Evolutionary conservation across 2,888 invertebrate species (phyloP).

Genomic region (Drosophila kuntzei): DNA sequence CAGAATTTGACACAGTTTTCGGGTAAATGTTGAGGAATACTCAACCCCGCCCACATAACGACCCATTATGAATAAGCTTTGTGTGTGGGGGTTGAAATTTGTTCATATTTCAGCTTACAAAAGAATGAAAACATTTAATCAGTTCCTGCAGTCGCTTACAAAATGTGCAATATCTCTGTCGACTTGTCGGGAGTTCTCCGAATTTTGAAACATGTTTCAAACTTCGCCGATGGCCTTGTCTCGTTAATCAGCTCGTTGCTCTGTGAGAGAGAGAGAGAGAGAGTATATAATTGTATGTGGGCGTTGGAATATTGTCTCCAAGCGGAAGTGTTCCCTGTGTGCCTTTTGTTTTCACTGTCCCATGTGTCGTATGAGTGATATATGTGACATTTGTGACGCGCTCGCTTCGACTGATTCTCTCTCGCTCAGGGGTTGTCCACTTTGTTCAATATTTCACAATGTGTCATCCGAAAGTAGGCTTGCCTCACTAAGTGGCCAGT

Average conservation of each 20-base stretch:
- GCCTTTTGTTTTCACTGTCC: conserved; percentile 47
- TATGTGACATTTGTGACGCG: conserved; percentile 52
- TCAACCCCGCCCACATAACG: conserved; percentile 30
- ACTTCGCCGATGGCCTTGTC: conserved; percentile 62
- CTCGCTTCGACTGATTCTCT: conserved; percentile 2
- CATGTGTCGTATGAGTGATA: conserved; percentile 67
- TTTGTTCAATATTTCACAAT: conserved; percentile 63
- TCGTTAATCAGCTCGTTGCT: conserved; percentile 56
- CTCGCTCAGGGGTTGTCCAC: conserved; percentile 59
- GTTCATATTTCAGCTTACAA: conserved; percentile 34
- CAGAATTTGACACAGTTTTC: conserved; percentile 53
- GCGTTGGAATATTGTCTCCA: conserved; percentile 30
- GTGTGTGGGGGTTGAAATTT: conserved; percentile 23
- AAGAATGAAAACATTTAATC: conserved; percentile 47
- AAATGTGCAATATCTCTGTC: conserved; percentile 33
- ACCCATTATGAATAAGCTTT: conserved; percentile 35
- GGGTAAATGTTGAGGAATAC: conserved; percentile 2
- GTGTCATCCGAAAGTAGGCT: conserved; percentile 55
- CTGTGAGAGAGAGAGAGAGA: background rate
- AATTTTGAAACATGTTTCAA: conserved; percentile 60
- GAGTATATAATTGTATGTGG: conserved; percentile 31
- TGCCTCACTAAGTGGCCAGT: conserved; percentile 53
- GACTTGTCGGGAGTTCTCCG: conserved; percentile 38
- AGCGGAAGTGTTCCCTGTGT: conserved; percentile 51
- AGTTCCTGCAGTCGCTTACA: conserved; percentile 34